phyloP scores from a whole-genome alignment of 2,888 invertebrate genomes.

The Pristionchus mayeri region DNA sequence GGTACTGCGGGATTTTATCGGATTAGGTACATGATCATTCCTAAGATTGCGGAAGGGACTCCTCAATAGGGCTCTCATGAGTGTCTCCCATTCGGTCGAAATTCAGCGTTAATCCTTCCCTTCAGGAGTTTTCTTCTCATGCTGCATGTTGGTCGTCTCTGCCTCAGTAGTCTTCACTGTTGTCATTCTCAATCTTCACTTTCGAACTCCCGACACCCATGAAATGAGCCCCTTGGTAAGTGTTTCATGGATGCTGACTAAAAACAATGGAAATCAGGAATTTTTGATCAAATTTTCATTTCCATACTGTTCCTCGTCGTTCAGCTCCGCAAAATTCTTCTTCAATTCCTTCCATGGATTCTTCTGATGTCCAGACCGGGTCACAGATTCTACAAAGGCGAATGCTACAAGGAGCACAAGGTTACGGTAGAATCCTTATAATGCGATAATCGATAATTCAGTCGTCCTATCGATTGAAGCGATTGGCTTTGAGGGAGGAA shows the following conservation, averaged over 20 bases:
- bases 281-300: too few relatives aligned
- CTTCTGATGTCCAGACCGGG: conserved; percentile 72
- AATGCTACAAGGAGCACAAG: conserved; percentile 51
- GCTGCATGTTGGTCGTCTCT: conserved; percentile 72
- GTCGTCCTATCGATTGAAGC: not conserved
- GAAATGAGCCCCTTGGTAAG: conserved; percentile 67
- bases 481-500: conserved; percentile 26
- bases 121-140: conserved; percentile 72
- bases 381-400: conserved; percentile 59
- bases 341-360: conserved; percentile 73
- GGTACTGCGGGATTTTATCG: too few relatives aligned
- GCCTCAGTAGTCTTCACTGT: conserved; percentile 74
- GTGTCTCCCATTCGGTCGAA: not conserved
- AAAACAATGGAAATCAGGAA: too few relatives aligned
- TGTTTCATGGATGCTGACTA: too few relatives aligned
- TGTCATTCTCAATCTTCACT: conserved; percentile 72
- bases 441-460: not conserved
- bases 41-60: not conserved
- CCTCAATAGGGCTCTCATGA: not conserved
- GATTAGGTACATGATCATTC: too few relatives aligned
- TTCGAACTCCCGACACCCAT: conserved; percentile 69
- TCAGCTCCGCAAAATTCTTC: conserved; percentile 61
- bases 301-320: too few relatives aligned
- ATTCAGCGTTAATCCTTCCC: not conserved
- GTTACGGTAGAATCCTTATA: conserved; percentile 5